Percentiles rank a stretch among this genome's conserved stretches.
These are phyloP conservation scores for Boulengeromyrus knoepffleri DNA, from an alignment of 2,113 vertebrate species.

Conservation along the genomic window DNA sequence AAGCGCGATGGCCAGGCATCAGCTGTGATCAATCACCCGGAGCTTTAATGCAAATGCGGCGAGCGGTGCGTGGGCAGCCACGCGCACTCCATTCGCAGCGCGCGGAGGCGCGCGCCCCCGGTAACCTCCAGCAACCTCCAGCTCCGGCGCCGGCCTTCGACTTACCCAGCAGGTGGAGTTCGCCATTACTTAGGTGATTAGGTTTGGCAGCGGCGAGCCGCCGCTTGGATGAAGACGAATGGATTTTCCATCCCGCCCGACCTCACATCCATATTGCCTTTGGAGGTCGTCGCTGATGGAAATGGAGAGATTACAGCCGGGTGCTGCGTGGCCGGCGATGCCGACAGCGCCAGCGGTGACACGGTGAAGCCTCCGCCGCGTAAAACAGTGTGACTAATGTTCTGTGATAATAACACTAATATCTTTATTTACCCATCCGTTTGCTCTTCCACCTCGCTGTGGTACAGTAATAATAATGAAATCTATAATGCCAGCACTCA, in stretches of 20 bases:
- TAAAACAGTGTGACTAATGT: not conserved
- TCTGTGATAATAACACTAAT: not conserved
- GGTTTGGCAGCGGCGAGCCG: not conserved
- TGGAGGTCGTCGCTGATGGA: not conserved
- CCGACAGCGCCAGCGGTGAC: not conserved
- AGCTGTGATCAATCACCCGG: not conserved
- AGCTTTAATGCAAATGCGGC: constrained; percentile 1
- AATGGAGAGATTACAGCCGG: not conserved
- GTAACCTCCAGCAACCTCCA: not conserved
- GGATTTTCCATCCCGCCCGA: not conserved
- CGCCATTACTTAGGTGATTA: constrained; percentile 8
- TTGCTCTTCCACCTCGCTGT: not conserved
- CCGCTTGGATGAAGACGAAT: not conserved
- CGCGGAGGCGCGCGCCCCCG: not conserved
- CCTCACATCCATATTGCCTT: not conserved
- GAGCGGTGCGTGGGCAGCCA: not conserved
- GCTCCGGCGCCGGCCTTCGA: not conserved
- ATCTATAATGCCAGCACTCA: not conserved
- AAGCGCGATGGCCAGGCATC: not conserved
- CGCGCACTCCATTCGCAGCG: no score
- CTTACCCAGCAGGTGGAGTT: not conserved
- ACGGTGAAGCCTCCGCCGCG: not conserved
- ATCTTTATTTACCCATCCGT: not conserved
- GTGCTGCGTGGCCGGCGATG: not conserved
- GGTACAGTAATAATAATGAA: not conserved